Percentiles rank a stretch among this genome's conserved stretches.
These are phyloP conservation scores for Malurus leucopterus DNA, from an alignment of 2,797 vertebrate species.

Conservation along the genomic window DNA sequence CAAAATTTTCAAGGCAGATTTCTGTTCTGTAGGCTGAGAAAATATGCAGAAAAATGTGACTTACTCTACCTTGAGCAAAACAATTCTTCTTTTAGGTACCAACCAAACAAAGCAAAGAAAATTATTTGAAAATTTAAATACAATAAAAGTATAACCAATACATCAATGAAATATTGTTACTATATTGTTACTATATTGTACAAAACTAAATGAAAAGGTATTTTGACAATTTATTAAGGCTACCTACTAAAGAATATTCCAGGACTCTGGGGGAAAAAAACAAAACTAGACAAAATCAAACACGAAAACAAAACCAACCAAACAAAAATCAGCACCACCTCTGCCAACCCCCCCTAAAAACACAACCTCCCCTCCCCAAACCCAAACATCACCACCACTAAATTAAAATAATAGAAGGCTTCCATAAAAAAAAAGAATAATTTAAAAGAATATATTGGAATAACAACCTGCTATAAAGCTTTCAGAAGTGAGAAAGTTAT, in stretches of 20 bases:
- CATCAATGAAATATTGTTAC: not conserved
- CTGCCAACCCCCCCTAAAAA: not conserved
- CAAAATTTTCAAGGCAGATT: not conserved
- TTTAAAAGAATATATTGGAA: not conserved
- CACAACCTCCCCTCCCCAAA: rapidly evolving
- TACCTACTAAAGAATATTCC: not conserved
- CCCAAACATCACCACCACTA: rapidly evolving
- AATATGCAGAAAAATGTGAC: not conserved
- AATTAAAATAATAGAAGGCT: no score
- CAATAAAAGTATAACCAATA: not conserved
- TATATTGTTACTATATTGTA: not conserved
- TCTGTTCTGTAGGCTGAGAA: not conserved
- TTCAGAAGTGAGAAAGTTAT: not conserved
- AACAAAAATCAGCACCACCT: no score
- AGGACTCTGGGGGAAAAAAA: not conserved
- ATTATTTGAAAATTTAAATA: not conserved
- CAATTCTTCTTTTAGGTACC: not conserved
- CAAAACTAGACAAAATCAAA: not conserved
- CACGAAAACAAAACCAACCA: not conserved
- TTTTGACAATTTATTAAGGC: not conserved
- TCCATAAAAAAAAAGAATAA: not conserved
- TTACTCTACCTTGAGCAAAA: not conserved
- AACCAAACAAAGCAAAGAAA: not conserved
- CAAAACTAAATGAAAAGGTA: not conserved
- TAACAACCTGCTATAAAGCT: rapidly evolving